These are phyloP conservation scores for Drosophila miranda DNA, from an alignment of 1,140 invertebrate genomes.

Conservation along the genomic window DNA sequence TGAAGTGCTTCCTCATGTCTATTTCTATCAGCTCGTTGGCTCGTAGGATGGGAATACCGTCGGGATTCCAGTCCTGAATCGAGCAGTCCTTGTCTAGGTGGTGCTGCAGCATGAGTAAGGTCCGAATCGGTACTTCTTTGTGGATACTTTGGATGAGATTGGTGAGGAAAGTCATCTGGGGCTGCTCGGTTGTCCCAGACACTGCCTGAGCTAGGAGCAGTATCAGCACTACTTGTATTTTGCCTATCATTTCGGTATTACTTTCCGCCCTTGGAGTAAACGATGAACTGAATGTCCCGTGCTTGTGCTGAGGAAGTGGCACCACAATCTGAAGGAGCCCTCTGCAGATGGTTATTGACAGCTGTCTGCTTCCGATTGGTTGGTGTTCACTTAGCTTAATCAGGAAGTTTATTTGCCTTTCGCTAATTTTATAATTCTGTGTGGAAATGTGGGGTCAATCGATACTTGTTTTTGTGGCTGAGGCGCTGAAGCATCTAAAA, in stretches of 20 bases:
- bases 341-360: not conserved
- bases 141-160: slow-evolving; percentile 4
- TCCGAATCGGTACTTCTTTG: not conserved
- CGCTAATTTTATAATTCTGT: not conserved
- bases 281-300: not conserved
- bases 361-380: not conserved
- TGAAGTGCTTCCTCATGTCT: not conserved
- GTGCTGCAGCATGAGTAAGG: slow-evolving; percentile 6
- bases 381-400: slow-evolving; percentile 15
- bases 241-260: not conserved
- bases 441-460: slow-evolving; percentile 1
- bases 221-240: slow-evolving; percentile 3
- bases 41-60: slow-evolving; percentile 8
- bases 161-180: not conserved
- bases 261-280: not conserved
- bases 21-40: not conserved
- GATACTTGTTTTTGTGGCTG: not conserved
- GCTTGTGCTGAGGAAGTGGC: not conserved
- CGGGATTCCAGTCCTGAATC: slow-evolving; percentile 1
- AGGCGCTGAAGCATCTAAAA: no score
- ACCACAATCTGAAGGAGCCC: not conserved
- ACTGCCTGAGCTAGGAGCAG: not conserved
- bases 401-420: not conserved
- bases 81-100: slow-evolving; percentile 3
- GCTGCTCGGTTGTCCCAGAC: not conserved